A percentile compares a stretch with the other conserved stretches of the same genome.
These are phyloP conservation scores for Chamaea fasciata DNA, from an alignment of 2,113 vertebrate species.

Conservation along the genomic window DNA sequence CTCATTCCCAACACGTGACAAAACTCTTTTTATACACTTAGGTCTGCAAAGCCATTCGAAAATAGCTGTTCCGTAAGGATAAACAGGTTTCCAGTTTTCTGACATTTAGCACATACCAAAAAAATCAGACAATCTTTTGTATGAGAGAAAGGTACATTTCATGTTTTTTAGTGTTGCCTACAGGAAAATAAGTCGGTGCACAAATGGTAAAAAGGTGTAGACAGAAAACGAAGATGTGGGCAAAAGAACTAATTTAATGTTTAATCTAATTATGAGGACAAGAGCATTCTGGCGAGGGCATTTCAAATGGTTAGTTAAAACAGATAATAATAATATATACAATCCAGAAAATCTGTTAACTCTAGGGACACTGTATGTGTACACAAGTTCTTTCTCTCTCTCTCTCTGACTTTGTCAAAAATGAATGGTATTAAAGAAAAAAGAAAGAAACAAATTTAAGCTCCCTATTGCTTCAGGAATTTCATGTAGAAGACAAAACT, in stretches of 20 bases:
- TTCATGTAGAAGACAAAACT: not conserved
- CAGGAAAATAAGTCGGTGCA: not conserved
- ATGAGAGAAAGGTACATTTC: not conserved
- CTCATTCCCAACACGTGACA: not conserved
- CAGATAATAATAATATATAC: not conserved
- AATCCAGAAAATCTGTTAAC: not conserved
- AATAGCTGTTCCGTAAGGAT: not conserved
- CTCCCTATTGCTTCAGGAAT: not conserved
- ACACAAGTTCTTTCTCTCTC: not conserved
- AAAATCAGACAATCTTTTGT: not conserved
- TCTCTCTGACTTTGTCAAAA: not conserved
- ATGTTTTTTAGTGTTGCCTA: accelerated
- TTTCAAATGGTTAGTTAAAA: not conserved
- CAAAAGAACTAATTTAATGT: not conserved
- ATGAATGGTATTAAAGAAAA: not conserved
- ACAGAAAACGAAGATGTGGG: not conserved
- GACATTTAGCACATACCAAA: not conserved
- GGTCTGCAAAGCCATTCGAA: not conserved
- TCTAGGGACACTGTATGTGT: not conserved
- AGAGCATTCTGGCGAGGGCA: not conserved
- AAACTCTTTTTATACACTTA: not conserved
- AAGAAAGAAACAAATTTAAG: not conserved
- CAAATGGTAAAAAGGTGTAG: not conserved
- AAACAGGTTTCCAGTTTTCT: not conserved
- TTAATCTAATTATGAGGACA: not conserved